Evolutionary conservation across 2,113 vertebrate species (phyloP).

Genomic region (Paratilapia polleni): DNA sequence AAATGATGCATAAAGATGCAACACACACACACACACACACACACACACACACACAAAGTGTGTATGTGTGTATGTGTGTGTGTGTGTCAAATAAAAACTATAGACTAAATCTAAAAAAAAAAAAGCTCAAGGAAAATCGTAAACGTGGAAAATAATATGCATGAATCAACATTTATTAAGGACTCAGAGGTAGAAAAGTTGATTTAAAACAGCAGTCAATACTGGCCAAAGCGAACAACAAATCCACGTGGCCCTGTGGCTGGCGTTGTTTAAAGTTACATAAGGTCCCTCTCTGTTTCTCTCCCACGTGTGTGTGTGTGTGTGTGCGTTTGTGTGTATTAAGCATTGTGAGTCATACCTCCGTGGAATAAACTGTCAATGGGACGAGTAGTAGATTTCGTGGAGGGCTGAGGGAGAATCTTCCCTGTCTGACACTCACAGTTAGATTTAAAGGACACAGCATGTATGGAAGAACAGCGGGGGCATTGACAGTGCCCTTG

Average conservation of each 20-base stretch:
- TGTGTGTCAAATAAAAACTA: background rate
- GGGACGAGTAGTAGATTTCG: conserved; percentile 27
- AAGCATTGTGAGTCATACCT: conserved; percentile 28
- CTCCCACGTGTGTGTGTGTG: background rate
- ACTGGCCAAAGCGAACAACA: background rate
- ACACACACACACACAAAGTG: no score
- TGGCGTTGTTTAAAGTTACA: conserved; percentile 7
- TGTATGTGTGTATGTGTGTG: no score
- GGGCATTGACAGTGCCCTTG: conserved; percentile 35
- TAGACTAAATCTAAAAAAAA: no score
- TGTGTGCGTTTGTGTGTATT: conserved; percentile 22
- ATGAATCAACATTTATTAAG: background rate
- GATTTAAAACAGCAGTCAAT: background rate
- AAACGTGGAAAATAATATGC: background rate
- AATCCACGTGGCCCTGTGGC: background rate
- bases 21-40: background rate
- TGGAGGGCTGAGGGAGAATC: background rate
- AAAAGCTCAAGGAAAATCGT: background rate
- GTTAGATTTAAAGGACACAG: conserved; percentile 18
- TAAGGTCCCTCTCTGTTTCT: background rate
- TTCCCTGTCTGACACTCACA: background rate
- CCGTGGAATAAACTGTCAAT: conserved; percentile 33
- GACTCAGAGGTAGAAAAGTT: background rate
- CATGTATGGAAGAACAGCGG: background rate
- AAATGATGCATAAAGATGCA: background rate